Conservation (phyloP, 2,113 vertebrate genomes). For the Hirundichthys speculiger region DNA sequence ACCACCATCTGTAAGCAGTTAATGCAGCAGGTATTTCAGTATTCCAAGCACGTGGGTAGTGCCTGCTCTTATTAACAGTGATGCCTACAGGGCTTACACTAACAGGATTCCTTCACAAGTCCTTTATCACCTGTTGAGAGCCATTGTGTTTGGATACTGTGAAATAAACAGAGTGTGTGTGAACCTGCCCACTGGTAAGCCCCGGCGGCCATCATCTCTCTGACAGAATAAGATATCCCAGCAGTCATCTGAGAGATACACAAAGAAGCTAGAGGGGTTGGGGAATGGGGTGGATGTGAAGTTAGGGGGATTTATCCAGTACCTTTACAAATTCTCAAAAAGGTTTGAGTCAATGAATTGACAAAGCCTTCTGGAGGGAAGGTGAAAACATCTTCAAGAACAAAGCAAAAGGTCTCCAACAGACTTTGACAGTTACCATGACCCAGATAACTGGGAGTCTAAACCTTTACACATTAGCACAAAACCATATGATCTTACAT, state of each 20-base stretch:
- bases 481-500: slow-evolving; percentile 8
- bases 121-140: slow-evolving; percentile 62
- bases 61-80: slow-evolving; percentile 59
- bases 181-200: slow-evolving; percentile 32
- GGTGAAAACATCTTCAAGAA: too few relatives aligned
- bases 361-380: too few relatives aligned
- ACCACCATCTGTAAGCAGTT: slow-evolving; percentile 24
- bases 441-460: too few relatives aligned
- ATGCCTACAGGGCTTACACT: slow-evolving; percentile 45
- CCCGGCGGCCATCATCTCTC: slow-evolving; percentile 50
- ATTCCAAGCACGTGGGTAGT: slow-evolving; percentile 52
- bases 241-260: slow-evolving; percentile 5
- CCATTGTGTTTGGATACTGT: slow-evolving; percentile 19
- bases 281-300: too few relatives aligned
- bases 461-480: slow-evolving; percentile 1
- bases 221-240: slow-evolving; percentile 59
- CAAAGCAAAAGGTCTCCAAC: too few relatives aligned
- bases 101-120: slow-evolving; percentile 45
- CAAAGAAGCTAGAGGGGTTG: not conserved
- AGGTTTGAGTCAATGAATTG: not conserved
- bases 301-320: not conserved
- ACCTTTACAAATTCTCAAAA: slow-evolving; percentile 3
- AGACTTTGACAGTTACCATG: too few relatives aligned
- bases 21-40: slow-evolving; percentile 41
- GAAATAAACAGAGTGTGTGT: slow-evolving; percentile 22